Evolutionary conservation across 2,797 vertebrate species (phyloP), one percentile per base, ranked within the genome.

Genomic region (Urocyon cinereoargenteus): DNA sequence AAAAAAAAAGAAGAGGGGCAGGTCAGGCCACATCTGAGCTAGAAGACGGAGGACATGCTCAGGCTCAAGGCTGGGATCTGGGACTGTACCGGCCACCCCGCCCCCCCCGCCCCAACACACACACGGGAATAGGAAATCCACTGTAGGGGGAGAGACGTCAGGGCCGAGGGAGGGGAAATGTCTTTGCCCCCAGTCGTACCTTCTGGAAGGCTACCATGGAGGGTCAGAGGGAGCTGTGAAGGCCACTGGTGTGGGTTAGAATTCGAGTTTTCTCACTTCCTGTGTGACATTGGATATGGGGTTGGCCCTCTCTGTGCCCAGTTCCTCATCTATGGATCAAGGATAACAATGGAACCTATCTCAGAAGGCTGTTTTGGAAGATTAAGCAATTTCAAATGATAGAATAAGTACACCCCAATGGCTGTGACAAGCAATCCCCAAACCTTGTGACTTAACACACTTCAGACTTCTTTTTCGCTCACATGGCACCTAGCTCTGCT

Each of bases 71-170:
- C 13, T 36, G 57, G 10, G 18, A 28, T 24, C 45, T 77, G 36
- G 13, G 62, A 34, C 36, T 22, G 12, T 31, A 45, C n/a, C n/a
- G n/a, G n/a, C n/a, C n/a, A n/a, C n/a, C n/a, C n/a, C n/a, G n/a
- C 3, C 9, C 49, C 55, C 3, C 4, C 6, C 0, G 15, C 34
- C 2, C 21, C 21, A 7, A 0, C 31, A 24, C 70, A 40, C 36
- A 40, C 9, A 28, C 2, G 31, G 31, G 36, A 24, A 11, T 3
- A n/a, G 59, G 83, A 94, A 55, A 49, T 36, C 57, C 18, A 6
- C 59, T 14, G 1, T 19, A 3, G 26, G 5, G n/a, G 0, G 1
- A 15, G 3, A 66, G 62, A 45, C 18, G 3, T 6, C 21, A 49
- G 68, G 51, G 19, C 8, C 19, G 64, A 15, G 64, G 3, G 2